A percentile compares a stretch with the other conserved stretches of the same genome.
These are phyloP conservation scores for Toxotes chatareus DNA, from an alignment of 2,113 vertebrate genomes.

Conservation along the genomic window DNA sequence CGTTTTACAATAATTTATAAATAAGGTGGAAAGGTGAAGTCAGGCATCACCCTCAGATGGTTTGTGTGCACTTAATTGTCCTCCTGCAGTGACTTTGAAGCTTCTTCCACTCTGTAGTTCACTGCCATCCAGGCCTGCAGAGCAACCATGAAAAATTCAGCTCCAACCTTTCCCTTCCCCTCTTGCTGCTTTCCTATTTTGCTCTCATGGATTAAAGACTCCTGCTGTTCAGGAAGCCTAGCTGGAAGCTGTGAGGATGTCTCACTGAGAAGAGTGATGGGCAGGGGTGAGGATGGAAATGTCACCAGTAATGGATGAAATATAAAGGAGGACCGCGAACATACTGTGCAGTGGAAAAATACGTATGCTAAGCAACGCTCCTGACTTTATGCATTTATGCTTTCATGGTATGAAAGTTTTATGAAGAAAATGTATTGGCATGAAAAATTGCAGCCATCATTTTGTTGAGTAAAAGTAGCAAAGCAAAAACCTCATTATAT, in stretches of 20 bases:
- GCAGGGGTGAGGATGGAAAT: slow-evolving; percentile 54
- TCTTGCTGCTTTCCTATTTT: slow-evolving; percentile 43
- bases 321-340: background rate
- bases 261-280: slow-evolving; percentile 50
- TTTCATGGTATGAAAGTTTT: background rate
- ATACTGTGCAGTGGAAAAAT: background rate
- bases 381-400: background rate
- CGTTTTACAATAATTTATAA: background rate
- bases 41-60: slow-evolving; percentile 43
- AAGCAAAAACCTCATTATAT: background rate
- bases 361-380: background rate
- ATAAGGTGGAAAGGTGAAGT: slow-evolving; percentile 23
- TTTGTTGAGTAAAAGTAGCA: background rate
- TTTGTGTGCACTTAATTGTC: slow-evolving; percentile 41
- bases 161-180: slow-evolving; percentile 76
- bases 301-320: slow-evolving; percentile 42
- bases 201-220: slow-evolving; percentile 56
- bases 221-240: slow-evolving; percentile 65
- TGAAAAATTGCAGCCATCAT: background rate
- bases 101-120: slow-evolving; percentile 41
- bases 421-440: background rate
- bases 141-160: slow-evolving; percentile 84
- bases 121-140: slow-evolving; percentile 49
- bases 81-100: slow-evolving; percentile 62
- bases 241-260: slow-evolving; percentile 60